phyloP scores from a whole-genome alignment of 2,797 vertebrate species.

The Scleropages formosus region DNA sequence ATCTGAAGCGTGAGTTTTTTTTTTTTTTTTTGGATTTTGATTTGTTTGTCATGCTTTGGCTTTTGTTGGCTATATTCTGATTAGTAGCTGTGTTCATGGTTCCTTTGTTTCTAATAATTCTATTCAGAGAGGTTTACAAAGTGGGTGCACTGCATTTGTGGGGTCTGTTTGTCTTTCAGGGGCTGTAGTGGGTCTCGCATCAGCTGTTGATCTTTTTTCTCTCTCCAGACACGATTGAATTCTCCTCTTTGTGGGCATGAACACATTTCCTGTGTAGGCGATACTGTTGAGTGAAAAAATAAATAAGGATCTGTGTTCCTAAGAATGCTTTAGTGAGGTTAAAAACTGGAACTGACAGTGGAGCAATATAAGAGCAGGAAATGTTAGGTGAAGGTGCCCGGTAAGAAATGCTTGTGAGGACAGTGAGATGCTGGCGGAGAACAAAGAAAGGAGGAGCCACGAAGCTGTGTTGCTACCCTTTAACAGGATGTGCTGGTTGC shows the following conservation, averaged over 20 bases:
- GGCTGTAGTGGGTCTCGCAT: not conserved
- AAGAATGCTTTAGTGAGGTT: not conserved
- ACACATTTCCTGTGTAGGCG: not conserved
- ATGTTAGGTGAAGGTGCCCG: not conserved
- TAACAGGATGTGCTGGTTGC: not conserved
- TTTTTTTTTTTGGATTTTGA: not conserved
- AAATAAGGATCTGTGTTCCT: not conserved
- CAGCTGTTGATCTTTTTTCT: not conserved
- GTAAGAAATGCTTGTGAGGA: too few species aligned
- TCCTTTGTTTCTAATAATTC: too few species aligned
- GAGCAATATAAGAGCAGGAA: not conserved
- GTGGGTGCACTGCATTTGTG: not conserved
- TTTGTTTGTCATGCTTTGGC: not conserved
- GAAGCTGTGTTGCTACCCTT: not conserved
- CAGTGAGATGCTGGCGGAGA: not conserved
- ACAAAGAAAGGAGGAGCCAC: not conserved
- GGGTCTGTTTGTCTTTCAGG: not conserved
- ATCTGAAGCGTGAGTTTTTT: conserved; percentile 83
- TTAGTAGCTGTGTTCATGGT: not conserved
- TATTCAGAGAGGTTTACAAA: too few species aligned
- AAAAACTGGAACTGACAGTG: too few species aligned
- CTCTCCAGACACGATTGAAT: not conserved
- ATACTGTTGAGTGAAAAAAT: not conserved
- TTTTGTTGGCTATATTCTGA: not conserved
- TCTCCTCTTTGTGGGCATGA: not conserved